Evolutionary conservation across 2,888 invertebrate species (phyloP), one percentile per base, ranked within the genome.

Genomic region (Caenorhabditis sinica): DNA sequence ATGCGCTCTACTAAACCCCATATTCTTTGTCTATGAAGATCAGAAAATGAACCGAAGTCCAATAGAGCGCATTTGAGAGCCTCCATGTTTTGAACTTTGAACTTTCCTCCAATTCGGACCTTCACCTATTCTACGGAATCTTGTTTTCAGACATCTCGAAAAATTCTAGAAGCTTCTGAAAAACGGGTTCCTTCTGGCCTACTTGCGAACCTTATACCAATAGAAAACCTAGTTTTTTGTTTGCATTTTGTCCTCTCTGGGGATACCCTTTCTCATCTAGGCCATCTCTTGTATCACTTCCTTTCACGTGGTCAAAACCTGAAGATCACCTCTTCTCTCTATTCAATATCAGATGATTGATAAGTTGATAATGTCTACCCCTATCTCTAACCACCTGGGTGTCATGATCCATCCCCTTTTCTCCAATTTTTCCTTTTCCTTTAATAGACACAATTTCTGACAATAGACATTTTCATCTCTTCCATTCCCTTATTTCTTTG

Each of bases 341-440:
- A 1, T 17, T 53, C 53, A n/a, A 28, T 28, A 20, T 49, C 65
- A 65, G 45, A 45, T 65, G 65, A 65, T 65, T 65, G 65, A 45
- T 28, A 65, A 45, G 23, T 61, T 53, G 53, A 36, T 61, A 11
- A 23, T 30, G 5, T 51, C 58, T 3, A 30, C 17, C 36, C 43
- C 43, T 8, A 45, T n/a, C 45, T 45, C 65, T 40, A 23, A 63
- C 40, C 45, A n/a, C 65, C 65, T 49, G 45, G 63, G 63, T 65
- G 63, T 45, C 65, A 65, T 61, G 61, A 61, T 61, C 36, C 53
- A 45, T 60, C 71, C 58, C 25, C 33, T 15, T 15, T 72, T 28
- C 40, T 40, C 58, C 25, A n/a, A 6, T 15, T 72, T 28, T 13
- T 40, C 4, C 6, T 56, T 23, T 71, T 72, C 43, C 58, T 60